phyloP scores from a whole-genome alignment of 2,797 vertebrate species.

The Tympanoctomys barrerae region DNA sequence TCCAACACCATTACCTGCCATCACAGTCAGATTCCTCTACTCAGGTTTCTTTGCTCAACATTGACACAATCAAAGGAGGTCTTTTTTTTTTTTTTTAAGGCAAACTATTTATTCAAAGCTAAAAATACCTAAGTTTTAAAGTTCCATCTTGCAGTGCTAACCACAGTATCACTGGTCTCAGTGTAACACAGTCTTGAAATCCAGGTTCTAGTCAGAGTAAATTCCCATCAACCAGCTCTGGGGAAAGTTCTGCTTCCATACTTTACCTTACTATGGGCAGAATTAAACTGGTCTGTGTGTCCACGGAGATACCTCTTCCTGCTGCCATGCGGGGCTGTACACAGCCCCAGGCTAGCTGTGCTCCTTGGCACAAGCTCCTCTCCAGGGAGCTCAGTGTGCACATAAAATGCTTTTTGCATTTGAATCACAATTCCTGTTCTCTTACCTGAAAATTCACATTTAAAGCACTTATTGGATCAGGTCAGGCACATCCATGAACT shows the following conservation, averaged over 20 bases:
- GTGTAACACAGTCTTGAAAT: not conserved
- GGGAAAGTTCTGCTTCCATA: not conserved
- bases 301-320: not conserved
- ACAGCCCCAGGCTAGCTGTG: rapidly evolving
- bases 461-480: not conserved
- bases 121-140: not conserved
- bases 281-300: not conserved
- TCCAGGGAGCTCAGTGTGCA: too few species aligned
- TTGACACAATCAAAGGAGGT: not conserved
- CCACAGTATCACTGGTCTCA: not conserved
- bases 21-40: not conserved
- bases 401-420: not conserved
- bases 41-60: not conserved
- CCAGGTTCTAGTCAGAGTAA: not conserved
- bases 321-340: not conserved
- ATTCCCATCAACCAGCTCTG: not conserved
- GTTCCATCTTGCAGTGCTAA: not conserved
- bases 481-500: not conserved
- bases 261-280: not conserved
- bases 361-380: rapidly evolving
- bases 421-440: not conserved
- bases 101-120: not conserved
- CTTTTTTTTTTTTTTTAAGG: not conserved
- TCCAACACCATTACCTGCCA: not conserved
- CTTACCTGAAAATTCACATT: not conserved